Conservation (phyloP, 2,113 vertebrate species). For the Hiodon alosoides region DNA sequence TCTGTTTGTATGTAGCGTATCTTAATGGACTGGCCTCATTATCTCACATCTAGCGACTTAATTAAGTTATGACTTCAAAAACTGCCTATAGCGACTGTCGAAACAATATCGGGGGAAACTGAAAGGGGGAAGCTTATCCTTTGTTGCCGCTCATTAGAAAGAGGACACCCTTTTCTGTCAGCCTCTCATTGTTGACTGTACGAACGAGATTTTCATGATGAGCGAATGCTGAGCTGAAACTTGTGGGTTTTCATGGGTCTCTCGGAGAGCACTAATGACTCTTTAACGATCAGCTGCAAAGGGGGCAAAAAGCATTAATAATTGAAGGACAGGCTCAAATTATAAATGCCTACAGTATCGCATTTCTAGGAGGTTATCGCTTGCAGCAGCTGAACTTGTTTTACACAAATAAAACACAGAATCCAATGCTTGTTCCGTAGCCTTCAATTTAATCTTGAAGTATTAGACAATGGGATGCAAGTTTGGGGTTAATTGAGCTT, state of each 20-base stretch:
- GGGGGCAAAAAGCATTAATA: conserved; percentile 10
- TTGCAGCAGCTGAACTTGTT: background rate
- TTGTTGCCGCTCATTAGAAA: conserved; percentile 19
- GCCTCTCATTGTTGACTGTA: background rate
- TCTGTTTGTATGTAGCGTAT: too few species aligned
- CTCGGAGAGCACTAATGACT: conserved; percentile 15
- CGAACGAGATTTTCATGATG: conserved; percentile 13
- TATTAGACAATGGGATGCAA: background rate
- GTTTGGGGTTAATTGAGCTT: conserved; percentile 1
- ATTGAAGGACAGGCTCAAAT: conserved; percentile 19
- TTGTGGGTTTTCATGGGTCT: background rate
- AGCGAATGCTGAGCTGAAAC: background rate
- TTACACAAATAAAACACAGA: background rate
- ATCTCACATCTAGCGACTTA: background rate
- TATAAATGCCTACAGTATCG: conserved; percentile 7
- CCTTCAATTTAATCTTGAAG: background rate
- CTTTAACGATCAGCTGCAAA: conserved; percentile 18
- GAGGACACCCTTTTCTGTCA: background rate
- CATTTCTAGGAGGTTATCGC: background rate
- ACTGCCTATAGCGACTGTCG: background rate
- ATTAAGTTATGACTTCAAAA: background rate
- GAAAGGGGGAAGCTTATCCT: background rate
- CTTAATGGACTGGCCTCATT: too few species aligned
- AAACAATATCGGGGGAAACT: background rate
- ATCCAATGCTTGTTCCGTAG: background rate